Evolutionary conservation across 2,113 vertebrate genomes (phyloP), one percentile per base, ranked within the genome.

Genomic region (Tragelaphus buxtoni): DNA sequence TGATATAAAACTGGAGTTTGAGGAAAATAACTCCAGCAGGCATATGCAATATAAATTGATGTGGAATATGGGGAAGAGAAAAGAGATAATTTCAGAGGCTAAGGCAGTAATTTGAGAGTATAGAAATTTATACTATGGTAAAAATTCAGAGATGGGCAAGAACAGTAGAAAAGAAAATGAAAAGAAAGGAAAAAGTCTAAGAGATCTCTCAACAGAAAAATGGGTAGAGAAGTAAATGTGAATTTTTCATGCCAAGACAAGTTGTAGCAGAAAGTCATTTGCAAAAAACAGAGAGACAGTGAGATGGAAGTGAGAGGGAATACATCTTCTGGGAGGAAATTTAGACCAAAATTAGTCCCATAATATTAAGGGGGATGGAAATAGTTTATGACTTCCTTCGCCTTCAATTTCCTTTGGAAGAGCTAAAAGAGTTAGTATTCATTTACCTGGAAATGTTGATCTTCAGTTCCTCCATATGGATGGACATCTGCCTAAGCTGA

Each of bases 391-490:
- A 49, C 18, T 89, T 84, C 60, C 74, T 93, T 97, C 89, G 51
- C 60, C 53, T 92, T 72, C 39, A 60, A 16, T 65, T 45, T 69
- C 30, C 8, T 85, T 65, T 91, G 32, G 45, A 92, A 49, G 49
- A 87, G 7, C 16, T 53, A 69, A 79, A 79, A 49, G 28, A 61
- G 7, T 13, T 20, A 51, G 32, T 45, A 47, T 26, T 39, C 22
- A 47, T 84, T 98, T 98, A 99, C 99, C 99, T 99, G 96, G 98
- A 97, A 93, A 99, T 90, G 3, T 92, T 98, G 35, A 98, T 91
- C 97, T 99, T 98, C 45, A 99, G 95, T 14, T 99, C 99, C 58
- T 99, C 99, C 93, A 98, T 98, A 32, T 82, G 98, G 1, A 98
- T 85, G 0, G 97, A 98, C 98, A 99, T 98, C 89, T 98, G 98